Conservation (phyloP, 1,140 invertebrate genomes). For the Acarapis woodi region DNA sequence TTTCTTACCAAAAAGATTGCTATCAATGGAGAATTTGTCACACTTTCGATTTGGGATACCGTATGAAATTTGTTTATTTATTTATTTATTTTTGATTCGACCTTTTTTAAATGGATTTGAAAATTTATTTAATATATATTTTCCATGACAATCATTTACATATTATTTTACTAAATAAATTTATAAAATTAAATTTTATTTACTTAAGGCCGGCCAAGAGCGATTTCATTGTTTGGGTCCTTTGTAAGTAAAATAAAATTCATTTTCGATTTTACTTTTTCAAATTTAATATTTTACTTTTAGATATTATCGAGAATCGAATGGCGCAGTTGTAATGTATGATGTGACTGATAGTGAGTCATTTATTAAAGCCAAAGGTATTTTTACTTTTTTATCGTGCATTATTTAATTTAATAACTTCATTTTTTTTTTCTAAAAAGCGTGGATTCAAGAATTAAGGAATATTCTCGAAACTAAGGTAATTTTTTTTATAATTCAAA, state of each 20-base stretch:
- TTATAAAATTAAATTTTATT: constrained; percentile 2
- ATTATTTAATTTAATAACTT: too few species aligned
- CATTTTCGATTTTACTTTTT: too few species aligned
- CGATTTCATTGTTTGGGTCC: constrained; percentile 85
- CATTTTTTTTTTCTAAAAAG: too few species aligned
- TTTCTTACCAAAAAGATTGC: constrained; percentile 89
- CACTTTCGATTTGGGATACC: constrained; percentile 58
- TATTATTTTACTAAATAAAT: too few species aligned
- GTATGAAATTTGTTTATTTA: background rate
- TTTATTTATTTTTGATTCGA: background rate
- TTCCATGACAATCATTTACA: too few species aligned
- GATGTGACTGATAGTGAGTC: constrained; percentile 94
- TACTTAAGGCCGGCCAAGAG: constrained; percentile 79
- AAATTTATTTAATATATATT: too few species aligned
- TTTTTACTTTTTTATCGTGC: too few species aligned
- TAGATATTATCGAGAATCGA: constrained; percentile 88
- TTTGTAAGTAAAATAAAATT: too few species aligned
- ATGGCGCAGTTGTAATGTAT: constrained; percentile 91
- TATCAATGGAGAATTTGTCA: constrained; percentile 56
- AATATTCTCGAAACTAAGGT: constrained; percentile 81
- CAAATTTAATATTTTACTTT: too few species aligned
- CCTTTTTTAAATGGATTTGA: background rate
- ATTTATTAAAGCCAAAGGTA: constrained; percentile 85
- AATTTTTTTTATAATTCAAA: too few species aligned
- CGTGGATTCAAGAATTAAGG: constrained; percentile 88